Evolutionary conservation across 2,888 invertebrate genomes (phyloP), one percentile per base, ranked within the genome.

Genomic region (Nephrotoma flavescens): DNA sequence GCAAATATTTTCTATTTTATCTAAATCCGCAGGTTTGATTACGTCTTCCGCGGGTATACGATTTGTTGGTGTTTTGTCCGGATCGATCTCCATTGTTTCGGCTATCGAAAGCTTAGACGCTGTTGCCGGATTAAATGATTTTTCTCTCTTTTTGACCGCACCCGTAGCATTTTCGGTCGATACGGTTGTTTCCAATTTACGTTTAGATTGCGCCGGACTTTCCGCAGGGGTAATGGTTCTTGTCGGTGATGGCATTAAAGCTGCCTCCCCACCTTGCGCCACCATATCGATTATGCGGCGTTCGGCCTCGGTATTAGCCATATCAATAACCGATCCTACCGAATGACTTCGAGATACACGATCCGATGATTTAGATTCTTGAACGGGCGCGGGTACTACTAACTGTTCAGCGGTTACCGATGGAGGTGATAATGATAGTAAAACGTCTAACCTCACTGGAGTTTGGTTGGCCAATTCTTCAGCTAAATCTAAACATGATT

Each of bases 401-500:
- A 96, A 92, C 89, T 96, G 95, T 89, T 95, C 95, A 86, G 95
- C 95, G 89, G 95, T 95, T 15, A 95, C 92, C 19, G 96, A 95
- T 71, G 97, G 93, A n/a, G 97, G 96, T 87, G 96, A 96, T 88
- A 98, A 92, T 6, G 97, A 96, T 87, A 98, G 93, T 88, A 98
- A 92, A 87, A 98, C 93, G 92, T 98, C 98, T 44, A 98, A 93
- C 83, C 97, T 93, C 83, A 97, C 97, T 0, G 98, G 97, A 2
- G 97, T 97, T 91, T 97, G 96, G 89, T 96, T 97, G 41, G 98
- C 97, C 88, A 98, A 91, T 89, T 96, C 96, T 91, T 97, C 97
- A 0, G 98, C 96, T 89, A 96, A 93, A 88, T 96, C 96, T 88
- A 97, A 92, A 91, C 98, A 97, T 83, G 95, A 96, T 47, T 95